Percentiles rank a stretch among this genome's conserved stretches.
Conservation (phyloP, 2,113 vertebrate genomes). For the Calcarius ornatus region DNA sequence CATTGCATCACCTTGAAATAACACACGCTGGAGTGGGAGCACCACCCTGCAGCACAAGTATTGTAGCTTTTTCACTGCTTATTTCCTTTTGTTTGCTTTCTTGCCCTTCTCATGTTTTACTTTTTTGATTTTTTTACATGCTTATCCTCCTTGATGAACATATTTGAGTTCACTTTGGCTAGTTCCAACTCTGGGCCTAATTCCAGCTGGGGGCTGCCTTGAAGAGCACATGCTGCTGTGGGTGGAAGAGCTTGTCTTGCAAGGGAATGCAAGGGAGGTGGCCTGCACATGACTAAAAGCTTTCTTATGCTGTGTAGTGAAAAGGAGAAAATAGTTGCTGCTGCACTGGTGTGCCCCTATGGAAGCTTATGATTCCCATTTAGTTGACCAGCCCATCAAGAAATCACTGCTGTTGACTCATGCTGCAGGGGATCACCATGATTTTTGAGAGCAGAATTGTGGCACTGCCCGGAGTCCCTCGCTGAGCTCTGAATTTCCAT, state of each 20-base stretch:
- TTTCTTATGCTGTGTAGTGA: background rate
- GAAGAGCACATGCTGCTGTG: rapidly evolving
- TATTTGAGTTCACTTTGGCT: background rate
- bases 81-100: background rate
- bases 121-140: background rate
- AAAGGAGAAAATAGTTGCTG: background rate
- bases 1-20: background rate
- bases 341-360: background rate
- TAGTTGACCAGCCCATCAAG: background rate
- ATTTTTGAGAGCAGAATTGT: background rate
- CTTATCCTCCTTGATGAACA: background rate
- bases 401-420: background rate
- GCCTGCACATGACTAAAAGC: background rate
- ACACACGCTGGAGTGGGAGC: rapidly evolving
- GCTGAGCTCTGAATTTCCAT: background rate
- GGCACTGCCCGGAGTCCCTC: background rate
- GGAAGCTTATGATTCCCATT: background rate
- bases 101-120: background rate
- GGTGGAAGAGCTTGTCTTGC: background rate
- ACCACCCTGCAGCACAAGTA: background rate
- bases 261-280: background rate
- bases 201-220: background rate
- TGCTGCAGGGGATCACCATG: background rate
- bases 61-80: background rate
- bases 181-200: background rate